Conservation (phyloP, 2,113 vertebrate species). For the Mus pahari region DNA sequence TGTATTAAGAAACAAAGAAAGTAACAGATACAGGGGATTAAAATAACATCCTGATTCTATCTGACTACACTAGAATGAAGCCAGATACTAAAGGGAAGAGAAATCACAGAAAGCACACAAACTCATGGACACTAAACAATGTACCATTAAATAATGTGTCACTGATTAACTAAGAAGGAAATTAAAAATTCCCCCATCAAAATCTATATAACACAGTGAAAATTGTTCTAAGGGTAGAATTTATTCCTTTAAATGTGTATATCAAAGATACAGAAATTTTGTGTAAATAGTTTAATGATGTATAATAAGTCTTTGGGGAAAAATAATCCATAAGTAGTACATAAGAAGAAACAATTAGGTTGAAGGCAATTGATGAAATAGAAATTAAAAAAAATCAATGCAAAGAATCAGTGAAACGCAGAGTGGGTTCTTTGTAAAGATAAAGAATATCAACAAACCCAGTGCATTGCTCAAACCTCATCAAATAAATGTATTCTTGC, state of each 20-base stretch:
- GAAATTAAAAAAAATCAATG: neutral
- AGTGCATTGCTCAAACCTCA: neutral
- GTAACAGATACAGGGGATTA: neutral
- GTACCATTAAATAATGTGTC: neutral
- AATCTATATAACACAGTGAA: neutral
- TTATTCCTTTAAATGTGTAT: neutral
- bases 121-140: neutral
- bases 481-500: neutral
- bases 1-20: neutral
- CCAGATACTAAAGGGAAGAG: neutral
- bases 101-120: neutral
- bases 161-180: neutral
- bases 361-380: neutral
- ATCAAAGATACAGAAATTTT: neutral
- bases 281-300: neutral
- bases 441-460: neutral
- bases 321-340: neutral
- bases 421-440: neutral
- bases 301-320: neutral
- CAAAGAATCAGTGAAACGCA: neutral
- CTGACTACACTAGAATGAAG: neutral
- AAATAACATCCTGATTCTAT: neutral
- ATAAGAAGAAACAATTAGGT: neutral
- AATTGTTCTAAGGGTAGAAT: neutral
- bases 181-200: neutral